Conservation (phyloP, 1,140 invertebrate genomes). For the Drosophila seguyi region DNA sequence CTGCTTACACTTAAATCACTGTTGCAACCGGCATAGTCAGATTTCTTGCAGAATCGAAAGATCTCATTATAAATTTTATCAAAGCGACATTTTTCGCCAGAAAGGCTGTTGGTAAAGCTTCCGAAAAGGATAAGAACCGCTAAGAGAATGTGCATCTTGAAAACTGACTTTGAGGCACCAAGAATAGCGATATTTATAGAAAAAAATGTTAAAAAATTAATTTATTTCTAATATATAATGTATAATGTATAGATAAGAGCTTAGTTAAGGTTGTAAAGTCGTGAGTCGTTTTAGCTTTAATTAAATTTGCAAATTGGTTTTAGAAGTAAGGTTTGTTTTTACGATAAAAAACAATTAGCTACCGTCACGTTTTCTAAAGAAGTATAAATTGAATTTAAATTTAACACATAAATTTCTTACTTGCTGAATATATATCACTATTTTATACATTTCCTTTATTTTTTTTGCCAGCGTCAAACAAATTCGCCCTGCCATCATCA, state of each 20-base stretch:
- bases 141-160: background rate
- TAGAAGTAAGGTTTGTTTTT: background rate
- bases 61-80: background rate
- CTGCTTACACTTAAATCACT: background rate
- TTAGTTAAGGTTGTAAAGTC: background rate
- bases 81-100: background rate
- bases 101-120: background rate
- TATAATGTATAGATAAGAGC: background rate
- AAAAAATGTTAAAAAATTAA: background rate
- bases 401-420: no score
- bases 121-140: conserved; percentile 2
- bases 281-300: background rate
- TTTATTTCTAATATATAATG: background rate
- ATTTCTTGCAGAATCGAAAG: background rate
- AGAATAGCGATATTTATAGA: background rate
- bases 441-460: background rate
- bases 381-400: no score
- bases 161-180: background rate
- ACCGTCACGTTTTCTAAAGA: background rate
- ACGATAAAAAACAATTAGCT: background rate
- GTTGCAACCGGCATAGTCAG: background rate
- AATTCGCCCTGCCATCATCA: conserved; percentile 43
- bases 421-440: no score
- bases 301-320: background rate
- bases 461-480: background rate